phyloP scores from a whole-genome alignment of 2,888 invertebrate species.

The Tetranychus truncatus region DNA sequence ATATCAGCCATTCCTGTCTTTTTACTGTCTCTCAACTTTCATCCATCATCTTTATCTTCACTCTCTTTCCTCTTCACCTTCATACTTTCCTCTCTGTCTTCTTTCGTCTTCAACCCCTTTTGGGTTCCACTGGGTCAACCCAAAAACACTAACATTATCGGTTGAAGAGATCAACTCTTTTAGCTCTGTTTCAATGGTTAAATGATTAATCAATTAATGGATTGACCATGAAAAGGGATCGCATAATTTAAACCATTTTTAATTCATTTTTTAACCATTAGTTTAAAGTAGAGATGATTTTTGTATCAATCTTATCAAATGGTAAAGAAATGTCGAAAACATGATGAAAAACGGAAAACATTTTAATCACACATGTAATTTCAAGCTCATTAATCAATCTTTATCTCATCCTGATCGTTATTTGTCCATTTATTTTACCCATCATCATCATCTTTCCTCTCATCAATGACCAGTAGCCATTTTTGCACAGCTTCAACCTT shows the following conservation, averaged over 20 bases:
- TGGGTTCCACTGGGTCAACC: background rate
- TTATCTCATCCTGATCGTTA: too few species aligned
- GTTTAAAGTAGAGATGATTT: too few species aligned
- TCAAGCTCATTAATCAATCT: background rate
- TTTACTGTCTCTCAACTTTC: background rate
- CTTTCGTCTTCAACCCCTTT: background rate
- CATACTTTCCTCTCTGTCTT: background rate
- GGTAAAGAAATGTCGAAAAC: background rate
- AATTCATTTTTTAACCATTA: too few species aligned
- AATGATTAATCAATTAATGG: too few species aligned
- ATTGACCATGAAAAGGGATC: too few species aligned
- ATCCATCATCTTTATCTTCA: background rate
- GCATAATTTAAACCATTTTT: too few species aligned
- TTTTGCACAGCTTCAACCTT: background rate
- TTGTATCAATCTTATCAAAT: too few species aligned
- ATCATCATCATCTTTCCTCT: background rate
- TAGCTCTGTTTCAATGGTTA: too few species aligned
- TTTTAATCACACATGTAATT: background rate
- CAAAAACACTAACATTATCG: too few species aligned
- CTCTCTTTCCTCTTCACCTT: background rate
- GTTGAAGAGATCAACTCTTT: too few species aligned
- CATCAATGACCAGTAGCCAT: background rate
- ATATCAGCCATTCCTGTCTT: slow-evolving; percentile 3
- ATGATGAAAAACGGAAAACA: background rate
- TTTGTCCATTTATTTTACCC: background rate